Conservation (phyloP, 2,113 vertebrate species). For the Misgurnus mizolepis region DNA sequence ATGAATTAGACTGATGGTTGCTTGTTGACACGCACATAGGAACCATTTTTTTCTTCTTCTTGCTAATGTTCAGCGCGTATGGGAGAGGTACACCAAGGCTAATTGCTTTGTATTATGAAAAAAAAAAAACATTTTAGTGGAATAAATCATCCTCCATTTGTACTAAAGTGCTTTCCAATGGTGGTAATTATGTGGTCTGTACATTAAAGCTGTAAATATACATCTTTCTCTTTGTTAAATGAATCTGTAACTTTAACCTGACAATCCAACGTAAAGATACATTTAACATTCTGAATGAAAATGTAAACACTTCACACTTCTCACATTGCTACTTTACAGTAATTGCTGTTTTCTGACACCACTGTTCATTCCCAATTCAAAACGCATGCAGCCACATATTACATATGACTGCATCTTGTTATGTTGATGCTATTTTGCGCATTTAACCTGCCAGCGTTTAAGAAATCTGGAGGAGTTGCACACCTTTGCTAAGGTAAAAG, state of each 20-base stretch:
- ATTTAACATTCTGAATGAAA: background rate
- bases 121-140: conserved; percentile 38
- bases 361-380: background rate
- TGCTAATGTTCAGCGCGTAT: conserved; percentile 36
- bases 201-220: conserved; percentile 6
- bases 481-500: conserved; percentile 38
- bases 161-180: conserved; percentile 34
- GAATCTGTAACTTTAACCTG: background rate
- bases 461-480: conserved; percentile 56
- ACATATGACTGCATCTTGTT: background rate
- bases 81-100: conserved; percentile 43
- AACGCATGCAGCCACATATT: background rate
- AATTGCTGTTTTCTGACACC: background rate
- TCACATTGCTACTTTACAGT: background rate
- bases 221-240: background rate
- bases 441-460: conserved; percentile 36
- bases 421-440: background rate
- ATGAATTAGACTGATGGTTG: conserved; percentile 1
- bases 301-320: background rate
- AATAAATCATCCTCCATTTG: conserved; percentile 39
- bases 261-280: background rate
- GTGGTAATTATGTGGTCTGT: conserved; percentile 38
- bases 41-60: background rate
- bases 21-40: conserved; percentile 10
- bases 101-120: conserved; percentile 53